Evolutionary conservation across 2,113 vertebrate species (phyloP).

Genomic region (Rhabdornis inornatus): DNA sequence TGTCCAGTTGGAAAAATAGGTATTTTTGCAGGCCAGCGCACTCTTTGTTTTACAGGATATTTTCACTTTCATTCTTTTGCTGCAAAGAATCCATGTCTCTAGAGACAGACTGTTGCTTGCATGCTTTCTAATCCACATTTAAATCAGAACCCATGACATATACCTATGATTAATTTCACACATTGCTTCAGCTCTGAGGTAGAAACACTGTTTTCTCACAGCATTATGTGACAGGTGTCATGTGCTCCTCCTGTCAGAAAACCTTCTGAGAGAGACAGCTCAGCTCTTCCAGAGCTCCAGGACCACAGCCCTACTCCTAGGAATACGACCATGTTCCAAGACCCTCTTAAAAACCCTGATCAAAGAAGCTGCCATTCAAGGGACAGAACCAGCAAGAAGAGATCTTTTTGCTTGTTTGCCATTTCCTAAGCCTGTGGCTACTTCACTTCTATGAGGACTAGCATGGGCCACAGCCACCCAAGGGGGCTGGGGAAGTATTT

Average conservation of each 20-base stretch:
- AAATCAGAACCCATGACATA: not conserved
- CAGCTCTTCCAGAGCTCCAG: not conserved
- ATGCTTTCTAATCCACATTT: not conserved
- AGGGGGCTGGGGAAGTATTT: not conserved
- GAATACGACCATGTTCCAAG: rapidly evolving
- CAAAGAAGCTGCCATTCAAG: not conserved
- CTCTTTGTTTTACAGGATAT: not conserved
- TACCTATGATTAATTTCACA: not conserved
- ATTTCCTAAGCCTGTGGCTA: not conserved
- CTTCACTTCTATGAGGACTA: not conserved
- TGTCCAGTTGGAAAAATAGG: rapidly evolving
- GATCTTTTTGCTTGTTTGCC: not conserved
- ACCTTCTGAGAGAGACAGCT: not conserved
- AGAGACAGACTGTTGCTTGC: not conserved
- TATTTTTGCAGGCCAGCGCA: not conserved
- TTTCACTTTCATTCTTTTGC: not conserved
- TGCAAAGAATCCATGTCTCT: not conserved
- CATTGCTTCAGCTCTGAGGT: not conserved
- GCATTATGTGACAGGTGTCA: not conserved
- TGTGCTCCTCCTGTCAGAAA: not conserved
- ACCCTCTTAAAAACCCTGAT: not conserved
- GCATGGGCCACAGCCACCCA: not conserved
- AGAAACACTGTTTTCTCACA: not conserved
- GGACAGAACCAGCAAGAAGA: not conserved
- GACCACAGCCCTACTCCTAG: not conserved